A percentile compares a stretch with the other conserved stretches of the same genome.
These are phyloP conservation scores for Podabrus alpinus DNA, from an alignment of 2,888 invertebrate species.

Conservation along the genomic window DNA sequence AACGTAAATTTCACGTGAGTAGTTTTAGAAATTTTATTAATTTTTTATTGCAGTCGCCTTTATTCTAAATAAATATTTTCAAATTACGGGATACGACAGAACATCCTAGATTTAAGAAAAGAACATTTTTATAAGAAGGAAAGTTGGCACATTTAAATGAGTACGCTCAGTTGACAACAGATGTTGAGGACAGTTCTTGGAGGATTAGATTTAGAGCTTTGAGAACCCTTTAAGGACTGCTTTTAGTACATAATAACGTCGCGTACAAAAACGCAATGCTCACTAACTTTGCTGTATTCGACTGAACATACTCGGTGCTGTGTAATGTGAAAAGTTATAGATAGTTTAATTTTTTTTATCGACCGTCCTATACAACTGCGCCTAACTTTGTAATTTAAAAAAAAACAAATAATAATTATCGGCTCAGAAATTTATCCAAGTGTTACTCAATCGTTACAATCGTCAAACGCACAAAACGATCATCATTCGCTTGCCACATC, in stretches of 20 bases:
- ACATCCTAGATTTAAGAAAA: background rate
- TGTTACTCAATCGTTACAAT: background rate
- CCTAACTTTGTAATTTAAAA: slow-evolving; percentile 9
- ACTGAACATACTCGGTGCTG: background rate
- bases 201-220: background rate
- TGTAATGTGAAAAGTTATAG: background rate
- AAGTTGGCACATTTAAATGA: background rate
- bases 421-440: background rate
- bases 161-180: slow-evolving; percentile 1
- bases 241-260: background rate
- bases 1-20: slow-evolving; percentile 26
- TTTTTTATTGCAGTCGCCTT: slow-evolving; percentile 13
- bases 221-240: background rate
- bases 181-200: background rate
- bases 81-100: background rate
- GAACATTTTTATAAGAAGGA: background rate
- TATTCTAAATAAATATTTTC: background rate
- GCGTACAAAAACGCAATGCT: background rate
- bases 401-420: background rate
- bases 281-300: background rate
- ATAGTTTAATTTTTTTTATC: slow-evolving; percentile 13
- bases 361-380: slow-evolving; percentile 20
- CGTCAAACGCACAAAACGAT: background rate
- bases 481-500: no score
- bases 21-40: slow-evolving; percentile 14